These are phyloP conservation scores for Macquaria australasica DNA, from an alignment of 2,113 vertebrate genomes.

Conservation along the genomic window DNA sequence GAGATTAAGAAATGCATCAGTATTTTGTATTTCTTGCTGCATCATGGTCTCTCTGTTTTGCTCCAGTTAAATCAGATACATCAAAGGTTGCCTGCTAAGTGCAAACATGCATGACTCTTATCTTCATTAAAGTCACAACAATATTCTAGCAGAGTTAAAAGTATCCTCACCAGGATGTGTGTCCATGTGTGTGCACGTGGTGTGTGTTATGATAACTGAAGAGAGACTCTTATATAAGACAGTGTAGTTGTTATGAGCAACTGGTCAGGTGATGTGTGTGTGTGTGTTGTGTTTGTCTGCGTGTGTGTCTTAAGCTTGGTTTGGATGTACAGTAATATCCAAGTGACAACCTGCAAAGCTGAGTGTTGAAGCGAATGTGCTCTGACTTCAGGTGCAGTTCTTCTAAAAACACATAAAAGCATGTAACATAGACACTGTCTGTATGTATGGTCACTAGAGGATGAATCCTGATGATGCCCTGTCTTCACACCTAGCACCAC, in stretches of 20 bases:
- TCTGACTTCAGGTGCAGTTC: neutral
- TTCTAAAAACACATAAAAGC: neutral
- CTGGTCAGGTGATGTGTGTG: constrained; percentile 35
- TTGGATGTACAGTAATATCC: neutral
- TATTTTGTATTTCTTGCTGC: neutral
- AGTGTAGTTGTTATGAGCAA: constrained; percentile 37
- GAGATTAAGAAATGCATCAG: neutral
- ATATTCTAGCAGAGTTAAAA: neutral
- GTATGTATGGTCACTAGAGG: neutral
- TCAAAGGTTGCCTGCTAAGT: neutral
- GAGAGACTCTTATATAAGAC: constrained; percentile 51
- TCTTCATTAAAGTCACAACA: neutral
- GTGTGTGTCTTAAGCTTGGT: constrained; percentile 2
- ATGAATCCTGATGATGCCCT: neutral
- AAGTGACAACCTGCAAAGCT: neutral
- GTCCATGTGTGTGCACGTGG: neutral
- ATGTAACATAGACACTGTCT: neutral
- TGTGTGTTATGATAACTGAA: constrained; percentile 29
- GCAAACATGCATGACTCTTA: neutral
- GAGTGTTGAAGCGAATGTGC: neutral
- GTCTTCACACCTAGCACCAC: neutral
- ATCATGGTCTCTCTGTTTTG: neutral
- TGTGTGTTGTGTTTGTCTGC: constrained; percentile 14
- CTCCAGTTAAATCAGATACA: neutral
- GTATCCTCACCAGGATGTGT: constrained; percentile 20